These are phyloP conservation scores for Atta texana DNA, from an alignment of 1,140 invertebrate species.

Conservation along the genomic window DNA sequence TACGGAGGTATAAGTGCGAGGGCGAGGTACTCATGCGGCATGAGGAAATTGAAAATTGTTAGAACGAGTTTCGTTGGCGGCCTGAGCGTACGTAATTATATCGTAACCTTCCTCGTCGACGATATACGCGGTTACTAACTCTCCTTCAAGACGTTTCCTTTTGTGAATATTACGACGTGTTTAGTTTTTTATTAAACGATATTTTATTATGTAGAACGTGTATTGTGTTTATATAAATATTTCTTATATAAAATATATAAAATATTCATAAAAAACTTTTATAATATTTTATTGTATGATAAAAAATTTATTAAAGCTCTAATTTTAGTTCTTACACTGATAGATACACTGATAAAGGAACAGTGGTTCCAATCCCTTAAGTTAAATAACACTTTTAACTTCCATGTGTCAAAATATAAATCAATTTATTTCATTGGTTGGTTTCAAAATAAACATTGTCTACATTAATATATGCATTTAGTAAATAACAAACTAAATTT, in stretches of 20 bases:
- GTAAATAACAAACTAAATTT: no score
- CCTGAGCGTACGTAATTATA: constrained; percentile 54
- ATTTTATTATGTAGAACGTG: constrained; percentile 4
- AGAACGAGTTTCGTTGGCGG: constrained; percentile 59
- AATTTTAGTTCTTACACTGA: neutral
- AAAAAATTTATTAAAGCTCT: neutral
- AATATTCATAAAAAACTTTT: neutral
- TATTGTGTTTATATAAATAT: neutral
- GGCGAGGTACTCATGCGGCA: constrained; percentile 49
- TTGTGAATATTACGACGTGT: constrained; percentile 17
- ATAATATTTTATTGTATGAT: neutral
- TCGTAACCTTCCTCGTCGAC: constrained; percentile 47
- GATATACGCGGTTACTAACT: constrained; percentile 46
- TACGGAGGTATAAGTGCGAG: constrained; percentile 37
- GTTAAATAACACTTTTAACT: no score
- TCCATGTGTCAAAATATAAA: no score
- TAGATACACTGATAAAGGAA: no score
- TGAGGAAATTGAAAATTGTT: constrained; percentile 64
- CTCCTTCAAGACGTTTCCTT: neutral
- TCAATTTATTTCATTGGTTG: no score
- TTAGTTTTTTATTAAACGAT: constrained; percentile 22
- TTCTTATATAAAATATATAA: neutral
- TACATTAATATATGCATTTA: no score
- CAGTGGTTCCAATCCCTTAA: no score
- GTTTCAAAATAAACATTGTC: no score